Evolutionary conservation across 2,888 invertebrate genomes (phyloP).

Genomic region (Drosophila gaucha): DNA sequence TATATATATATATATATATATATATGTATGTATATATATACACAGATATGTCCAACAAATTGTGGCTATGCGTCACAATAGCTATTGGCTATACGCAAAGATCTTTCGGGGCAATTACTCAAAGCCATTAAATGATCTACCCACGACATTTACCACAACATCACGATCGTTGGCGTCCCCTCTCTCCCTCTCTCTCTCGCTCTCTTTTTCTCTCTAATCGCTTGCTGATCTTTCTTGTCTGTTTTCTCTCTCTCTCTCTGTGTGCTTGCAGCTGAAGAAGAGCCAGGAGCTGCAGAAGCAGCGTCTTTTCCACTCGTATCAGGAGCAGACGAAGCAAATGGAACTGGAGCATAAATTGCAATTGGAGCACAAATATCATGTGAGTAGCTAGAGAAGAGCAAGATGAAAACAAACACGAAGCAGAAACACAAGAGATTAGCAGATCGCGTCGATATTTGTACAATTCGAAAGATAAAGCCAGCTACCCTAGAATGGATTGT

Average conservation of each 20-base stretch:
- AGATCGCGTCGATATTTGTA: slow-evolving; percentile 7
- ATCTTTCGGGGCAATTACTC: slow-evolving; percentile 27
- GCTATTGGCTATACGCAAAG: slow-evolving; percentile 4
- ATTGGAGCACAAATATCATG: slow-evolving; percentile 94
- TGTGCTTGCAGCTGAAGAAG: slow-evolving; percentile 92
- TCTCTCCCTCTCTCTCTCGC: not conserved
- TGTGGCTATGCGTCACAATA: slow-evolving; percentile 33
- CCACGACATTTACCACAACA: slow-evolving; percentile 22
- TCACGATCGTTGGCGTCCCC: slow-evolving; percentile 8
- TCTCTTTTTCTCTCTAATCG: not conserved
- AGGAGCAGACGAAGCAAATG: slow-evolving; percentile 95
- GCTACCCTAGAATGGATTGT: not conserved
- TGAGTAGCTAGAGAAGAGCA: slow-evolving; percentile 82
- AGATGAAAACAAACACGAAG: slow-evolving; percentile 1
- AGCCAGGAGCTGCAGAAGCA: slow-evolving; percentile 97
- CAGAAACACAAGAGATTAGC: not conserved
- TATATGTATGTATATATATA: not conserved
- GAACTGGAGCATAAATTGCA: slow-evolving; percentile 96
- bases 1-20: not conserved
- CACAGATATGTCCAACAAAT: not conserved
- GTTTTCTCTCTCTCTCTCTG: not conserved
- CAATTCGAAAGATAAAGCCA: not conserved
- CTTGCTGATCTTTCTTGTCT: not conserved
- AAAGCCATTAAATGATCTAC: slow-evolving; percentile 26
- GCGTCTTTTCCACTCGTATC: slow-evolving; percentile 95